Conservation (phyloP, 2,797 vertebrate genomes). For the Masticophis lateralis region DNA sequence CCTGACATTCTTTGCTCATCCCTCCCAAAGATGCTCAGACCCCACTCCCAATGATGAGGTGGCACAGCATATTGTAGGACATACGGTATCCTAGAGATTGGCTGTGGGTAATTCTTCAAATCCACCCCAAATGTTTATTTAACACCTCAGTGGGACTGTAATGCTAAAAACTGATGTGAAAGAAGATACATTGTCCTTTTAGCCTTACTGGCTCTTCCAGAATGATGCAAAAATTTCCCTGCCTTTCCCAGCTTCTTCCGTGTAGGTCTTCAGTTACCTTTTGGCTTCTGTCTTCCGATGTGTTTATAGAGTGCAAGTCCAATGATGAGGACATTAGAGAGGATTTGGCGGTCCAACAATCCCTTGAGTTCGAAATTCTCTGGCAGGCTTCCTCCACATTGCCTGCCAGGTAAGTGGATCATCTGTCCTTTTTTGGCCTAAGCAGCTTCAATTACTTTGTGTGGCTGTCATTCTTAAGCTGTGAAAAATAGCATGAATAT, state of each 20-base stretch:
- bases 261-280: neutral
- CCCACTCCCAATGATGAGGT: neutral
- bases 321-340: neutral
- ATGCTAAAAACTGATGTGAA: neutral
- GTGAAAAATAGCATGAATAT: neutral
- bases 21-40: neutral
- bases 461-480: slow-evolving; percentile 9
- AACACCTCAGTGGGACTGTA: neutral
- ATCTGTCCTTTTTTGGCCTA: slow-evolving; percentile 18
- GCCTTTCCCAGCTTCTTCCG: neutral
- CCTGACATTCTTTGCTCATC: neutral
- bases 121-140: neutral
- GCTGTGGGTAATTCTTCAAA: no score
- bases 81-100: neutral
- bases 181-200: neutral
- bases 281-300: slow-evolving; percentile 16
- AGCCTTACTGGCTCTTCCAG: neutral
- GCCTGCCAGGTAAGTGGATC: slow-evolving; percentile 29
- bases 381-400: neutral
- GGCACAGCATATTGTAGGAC: neutral
- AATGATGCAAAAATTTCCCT: neutral
- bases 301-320: neutral
- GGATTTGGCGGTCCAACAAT: slow-evolving; percentile 22
- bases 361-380: slow-evolving; percentile 14
- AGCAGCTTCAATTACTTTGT: slow-evolving; percentile 13